Evolutionary conservation across 2,888 invertebrate species (phyloP), one percentile per base, ranked within the genome.

Genomic region (Ophraella communa): DNA sequence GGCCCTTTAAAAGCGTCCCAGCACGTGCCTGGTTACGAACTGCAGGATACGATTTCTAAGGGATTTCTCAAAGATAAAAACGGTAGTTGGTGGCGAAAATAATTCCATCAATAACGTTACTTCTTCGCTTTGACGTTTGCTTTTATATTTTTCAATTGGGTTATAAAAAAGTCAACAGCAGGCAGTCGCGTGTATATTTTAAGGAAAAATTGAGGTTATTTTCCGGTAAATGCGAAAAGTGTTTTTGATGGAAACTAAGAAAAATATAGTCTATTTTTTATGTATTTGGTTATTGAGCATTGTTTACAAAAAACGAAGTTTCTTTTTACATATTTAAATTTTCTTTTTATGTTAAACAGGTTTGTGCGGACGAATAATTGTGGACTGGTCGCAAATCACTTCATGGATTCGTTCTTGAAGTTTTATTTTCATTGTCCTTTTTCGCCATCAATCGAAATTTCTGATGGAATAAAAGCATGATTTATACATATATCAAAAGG

Each of bases 21-120:
- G 21, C 20, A 45, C 45, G 14, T 21, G n/a, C 45, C 21, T 45
- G 45, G 20, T 21, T 45, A 21, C 14, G 14, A 42, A 45, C 11
- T 21, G 56, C 18, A 17, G 27, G 44, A 42, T 56, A 44, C 55
- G 27, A 56, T 44, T 44, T 44, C 55, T 45, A 18, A 18, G 44
- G 55, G 55, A 56, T 56, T 56, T 56, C 23, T 27, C 20, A 21
- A 27, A 56, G 44, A 56, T 45, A 56, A 56, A n/a, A 56, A 44
- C 55, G 56, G 20, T 44, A 56, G 56, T 56, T 42, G 24, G 56
- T 45, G 56, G 56, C 27, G 14, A 45, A 14, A 56, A 56, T 56
- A 56, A 56, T 56, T 45, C 45, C 56, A 44, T 56, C 56, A 56
- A 56, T 56, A 56, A 45, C 35, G 45, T 56, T 44, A 27, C 45